Conservation (phyloP, 2,797 vertebrate species). For the Amniataba percoides region DNA sequence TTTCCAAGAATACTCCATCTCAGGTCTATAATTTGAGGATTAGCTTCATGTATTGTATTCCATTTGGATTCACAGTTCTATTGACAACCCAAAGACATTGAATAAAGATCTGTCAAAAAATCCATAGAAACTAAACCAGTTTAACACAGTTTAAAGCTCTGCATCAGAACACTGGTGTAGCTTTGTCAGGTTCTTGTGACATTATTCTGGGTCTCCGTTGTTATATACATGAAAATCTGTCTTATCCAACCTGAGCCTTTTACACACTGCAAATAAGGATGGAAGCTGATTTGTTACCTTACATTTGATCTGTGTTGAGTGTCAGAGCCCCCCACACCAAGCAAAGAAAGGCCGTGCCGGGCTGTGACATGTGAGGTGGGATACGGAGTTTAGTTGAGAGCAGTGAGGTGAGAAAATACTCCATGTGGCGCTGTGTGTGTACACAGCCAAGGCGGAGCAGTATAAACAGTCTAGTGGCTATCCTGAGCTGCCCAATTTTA, state of each 20-base stretch:
- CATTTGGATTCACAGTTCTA: neutral
- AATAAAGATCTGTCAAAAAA: neutral
- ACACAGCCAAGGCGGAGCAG: constrained; percentile 50
- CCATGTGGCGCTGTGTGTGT: constrained; percentile 46
- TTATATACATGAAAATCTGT: neutral
- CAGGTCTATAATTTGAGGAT: too few species aligned
- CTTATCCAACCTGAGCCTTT: neutral
- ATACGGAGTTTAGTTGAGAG: constrained; percentile 9
- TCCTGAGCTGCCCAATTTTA: constrained; percentile 53
- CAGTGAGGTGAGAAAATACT: constrained; percentile 44
- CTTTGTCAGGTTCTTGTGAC: neutral
- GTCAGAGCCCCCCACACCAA: neutral
- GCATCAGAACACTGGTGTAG: neutral
- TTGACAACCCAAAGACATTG: neutral
- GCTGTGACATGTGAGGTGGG: constrained; percentile 5
- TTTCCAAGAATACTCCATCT: too few species aligned
- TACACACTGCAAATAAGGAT: neutral
- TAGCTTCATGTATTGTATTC: too few species aligned
- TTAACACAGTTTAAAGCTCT: neutral
- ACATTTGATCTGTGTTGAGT: neutral
- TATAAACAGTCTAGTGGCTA: constrained; percentile 66
- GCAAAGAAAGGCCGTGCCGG: neutral
- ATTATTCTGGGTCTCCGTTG: neutral
- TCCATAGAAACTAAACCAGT: neutral
- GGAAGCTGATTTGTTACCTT: neutral